Evolutionary conservation across 2,888 invertebrate species (phyloP).

Genomic region (Parnassius orleans): DNA sequence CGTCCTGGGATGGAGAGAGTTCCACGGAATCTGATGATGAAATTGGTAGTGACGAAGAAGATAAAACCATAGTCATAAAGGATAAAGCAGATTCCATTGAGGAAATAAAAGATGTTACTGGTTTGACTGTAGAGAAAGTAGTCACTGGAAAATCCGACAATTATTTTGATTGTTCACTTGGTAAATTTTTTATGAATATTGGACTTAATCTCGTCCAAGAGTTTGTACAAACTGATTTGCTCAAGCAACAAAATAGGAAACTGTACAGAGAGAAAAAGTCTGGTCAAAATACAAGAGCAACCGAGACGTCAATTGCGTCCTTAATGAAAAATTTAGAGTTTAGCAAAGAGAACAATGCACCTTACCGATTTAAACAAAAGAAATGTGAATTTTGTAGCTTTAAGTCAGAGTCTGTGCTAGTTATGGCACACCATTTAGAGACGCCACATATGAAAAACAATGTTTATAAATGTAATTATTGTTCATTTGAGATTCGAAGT

Average conservation of each 20-base stretch:
- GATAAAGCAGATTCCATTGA: constrained; percentile 77
- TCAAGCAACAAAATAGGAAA: constrained; percentile 92
- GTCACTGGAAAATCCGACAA: constrained; percentile 78
- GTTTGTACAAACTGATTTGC: constrained; percentile 94
- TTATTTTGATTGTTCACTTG: constrained; percentile 92
- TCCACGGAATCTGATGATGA: constrained; percentile 78
- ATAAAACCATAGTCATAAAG: constrained; percentile 73
- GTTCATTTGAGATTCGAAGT: constrained; percentile 89
- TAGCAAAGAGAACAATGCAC: constrained; percentile 92
- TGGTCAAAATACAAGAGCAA: constrained; percentile 83
- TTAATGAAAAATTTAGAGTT: constrained; percentile 92
- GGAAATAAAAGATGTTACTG: constrained; percentile 71
- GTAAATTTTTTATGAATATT: constrained; percentile 95
- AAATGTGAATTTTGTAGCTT: constrained; percentile 95
- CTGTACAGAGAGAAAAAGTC: constrained; percentile 84
- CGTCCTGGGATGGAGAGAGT: constrained; percentile 79
- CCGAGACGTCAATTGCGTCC: constrained; percentile 89
- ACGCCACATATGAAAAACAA: constrained; percentile 95
- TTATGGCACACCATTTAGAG: constrained; percentile 93
- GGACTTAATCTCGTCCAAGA: constrained; percentile 95
- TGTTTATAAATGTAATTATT: constrained; percentile 92
- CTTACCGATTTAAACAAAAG: constrained; percentile 86
- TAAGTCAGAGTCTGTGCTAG: constrained; percentile 91
- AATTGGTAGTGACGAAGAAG: constrained; percentile 58
- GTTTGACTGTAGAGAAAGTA: constrained; percentile 51